Evolutionary conservation across 2,888 invertebrate species (phyloP).

Genomic region (Chesias legatella): DNA sequence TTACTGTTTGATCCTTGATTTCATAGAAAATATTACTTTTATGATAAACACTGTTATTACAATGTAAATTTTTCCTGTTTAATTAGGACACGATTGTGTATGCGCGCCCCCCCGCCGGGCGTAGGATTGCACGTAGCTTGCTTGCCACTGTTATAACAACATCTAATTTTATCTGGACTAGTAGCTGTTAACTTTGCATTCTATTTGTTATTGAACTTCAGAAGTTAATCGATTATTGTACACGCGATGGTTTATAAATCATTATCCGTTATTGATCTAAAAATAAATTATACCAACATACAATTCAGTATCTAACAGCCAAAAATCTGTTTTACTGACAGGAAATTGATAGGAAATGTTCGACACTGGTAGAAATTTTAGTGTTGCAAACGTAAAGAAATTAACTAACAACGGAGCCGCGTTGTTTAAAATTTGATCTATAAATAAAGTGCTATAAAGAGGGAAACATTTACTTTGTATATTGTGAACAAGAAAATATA

Average conservation of each 20-base stretch:
- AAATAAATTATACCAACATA: too few species aligned
- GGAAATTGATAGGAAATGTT: too few species aligned
- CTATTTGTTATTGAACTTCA: constrained; percentile 15
- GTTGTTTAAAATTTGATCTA: too few species aligned
- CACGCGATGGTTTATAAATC: constrained; percentile 8
- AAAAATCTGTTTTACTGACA: too few species aligned
- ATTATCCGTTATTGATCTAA: not conserved
- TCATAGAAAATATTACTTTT: not conserved
- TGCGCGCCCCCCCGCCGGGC: constrained; percentile 24
- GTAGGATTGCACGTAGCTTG: constrained; percentile 28
- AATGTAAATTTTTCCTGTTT: constrained; percentile 14
- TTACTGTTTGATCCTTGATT: not conserved
- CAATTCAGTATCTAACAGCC: too few species aligned
- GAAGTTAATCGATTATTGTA: constrained; percentile 18
- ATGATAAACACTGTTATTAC: constrained; percentile 6
- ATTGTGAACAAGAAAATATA: too few species aligned
- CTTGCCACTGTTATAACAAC: constrained; percentile 21
- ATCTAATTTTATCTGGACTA: constrained; percentile 21
- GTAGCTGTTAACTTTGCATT: constrained; percentile 19
- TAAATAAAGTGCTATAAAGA: too few species aligned
- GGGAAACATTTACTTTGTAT: too few species aligned
- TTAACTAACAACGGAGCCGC: too few species aligned
- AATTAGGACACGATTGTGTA: constrained; percentile 22
- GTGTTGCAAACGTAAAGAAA: too few species aligned
- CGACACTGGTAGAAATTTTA: too few species aligned